phyloP scores from a whole-genome alignment of 2,888 invertebrate species.

The Chrysolina americana region DNA sequence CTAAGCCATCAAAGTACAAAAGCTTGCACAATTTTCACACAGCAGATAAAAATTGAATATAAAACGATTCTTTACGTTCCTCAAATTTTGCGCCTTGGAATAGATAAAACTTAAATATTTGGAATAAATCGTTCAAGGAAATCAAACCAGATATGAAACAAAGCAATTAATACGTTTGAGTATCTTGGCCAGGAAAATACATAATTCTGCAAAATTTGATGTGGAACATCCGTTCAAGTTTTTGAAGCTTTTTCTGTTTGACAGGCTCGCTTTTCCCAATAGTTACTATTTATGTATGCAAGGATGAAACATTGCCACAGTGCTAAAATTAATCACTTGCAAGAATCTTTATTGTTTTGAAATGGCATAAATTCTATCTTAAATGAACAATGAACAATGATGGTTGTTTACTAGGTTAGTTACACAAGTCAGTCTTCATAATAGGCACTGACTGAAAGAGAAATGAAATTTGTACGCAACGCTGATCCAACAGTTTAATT shows the following conservation, averaged over 20 bases:
- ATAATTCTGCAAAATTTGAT: neutral
- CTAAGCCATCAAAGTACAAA: too few species aligned
- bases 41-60: too few species aligned
- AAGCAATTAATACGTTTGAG: too few species aligned
- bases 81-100: too few species aligned
- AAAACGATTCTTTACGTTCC: too few species aligned
- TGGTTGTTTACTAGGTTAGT: neutral
- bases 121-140: too few species aligned
- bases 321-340: constrained; percentile 15
- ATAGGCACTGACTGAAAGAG: neutral
- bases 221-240: neutral
- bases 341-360: constrained; percentile 26
- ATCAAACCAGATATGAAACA: too few species aligned
- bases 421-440: constrained; percentile 7
- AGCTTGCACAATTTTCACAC: too few species aligned
- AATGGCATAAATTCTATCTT: constrained; percentile 19
- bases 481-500: neutral
- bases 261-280: constrained; percentile 3
- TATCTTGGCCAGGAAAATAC: too few species aligned
- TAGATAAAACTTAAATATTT: too few species aligned
- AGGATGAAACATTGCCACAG: constrained; percentile 13
- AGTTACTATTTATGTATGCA: neutral
- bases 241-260: neutral
- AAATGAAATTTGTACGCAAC: neutral
- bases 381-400: constrained; percentile 21